Conservation (phyloP, 2,888 invertebrate genomes). For the Pheosia tremula region DNA sequence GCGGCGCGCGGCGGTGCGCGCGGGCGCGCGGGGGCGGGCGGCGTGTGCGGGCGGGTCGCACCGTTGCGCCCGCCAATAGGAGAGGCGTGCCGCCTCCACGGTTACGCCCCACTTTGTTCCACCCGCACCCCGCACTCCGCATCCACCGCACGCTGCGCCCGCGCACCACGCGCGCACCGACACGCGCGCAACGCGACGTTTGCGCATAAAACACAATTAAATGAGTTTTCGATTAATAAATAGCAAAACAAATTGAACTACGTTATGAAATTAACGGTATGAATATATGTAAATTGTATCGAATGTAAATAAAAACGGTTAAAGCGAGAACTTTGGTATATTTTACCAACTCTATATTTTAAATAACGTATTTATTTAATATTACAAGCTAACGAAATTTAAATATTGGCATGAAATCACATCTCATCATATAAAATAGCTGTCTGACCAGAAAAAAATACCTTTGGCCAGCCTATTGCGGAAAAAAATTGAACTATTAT, state of each 20-base stretch:
- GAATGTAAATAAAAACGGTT: slow-evolving; percentile 20
- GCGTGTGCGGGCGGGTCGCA: slow-evolving; percentile 55
- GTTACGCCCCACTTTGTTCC: slow-evolving; percentile 46
- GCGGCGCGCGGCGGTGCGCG: slow-evolving; percentile 48
- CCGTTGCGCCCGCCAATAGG: slow-evolving; percentile 49
- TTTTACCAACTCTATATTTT: too few species aligned
- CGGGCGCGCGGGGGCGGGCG: slow-evolving; percentile 51
- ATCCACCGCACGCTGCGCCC: slow-evolving; percentile 34
- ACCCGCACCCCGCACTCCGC: slow-evolving; percentile 42
- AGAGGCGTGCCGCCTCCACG: slow-evolving; percentile 51
- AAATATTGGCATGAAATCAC: too few species aligned
- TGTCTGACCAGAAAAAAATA: too few species aligned
- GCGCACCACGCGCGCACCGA: slow-evolving; percentile 25
- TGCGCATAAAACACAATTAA: slow-evolving; percentile 42
- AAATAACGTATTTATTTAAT: too few species aligned
- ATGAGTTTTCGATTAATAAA: slow-evolving; percentile 31
- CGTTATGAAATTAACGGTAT: slow-evolving; percentile 7
- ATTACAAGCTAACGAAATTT: too few species aligned
- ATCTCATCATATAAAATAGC: too few species aligned
- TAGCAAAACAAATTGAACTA: slow-evolving; percentile 28
- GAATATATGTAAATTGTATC: slow-evolving; percentile 2
- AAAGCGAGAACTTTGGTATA: slow-evolving; percentile 5
- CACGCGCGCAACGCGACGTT: slow-evolving; percentile 23
- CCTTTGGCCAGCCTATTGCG: too few species aligned
- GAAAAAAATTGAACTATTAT: too few species aligned